Base-by-base conservation (phyloP, 2,888 invertebrate species). In the Dasysyrphus albostriatus region DNA sequence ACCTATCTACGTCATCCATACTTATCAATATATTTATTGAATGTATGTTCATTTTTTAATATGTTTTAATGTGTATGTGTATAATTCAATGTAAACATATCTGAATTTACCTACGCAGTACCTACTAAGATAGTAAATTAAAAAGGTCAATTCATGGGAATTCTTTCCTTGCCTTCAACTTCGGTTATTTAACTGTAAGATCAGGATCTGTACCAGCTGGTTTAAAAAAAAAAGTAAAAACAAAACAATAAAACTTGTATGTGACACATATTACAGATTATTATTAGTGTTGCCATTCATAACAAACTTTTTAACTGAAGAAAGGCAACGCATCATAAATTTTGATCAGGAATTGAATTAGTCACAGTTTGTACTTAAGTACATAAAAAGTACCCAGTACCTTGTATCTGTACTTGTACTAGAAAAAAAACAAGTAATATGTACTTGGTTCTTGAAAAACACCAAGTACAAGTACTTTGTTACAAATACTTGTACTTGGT, bases 151-250 rank as follows among this genome's bases (percentile, higher is more conserved):
- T 44, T n/a, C n/a, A 44, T 44, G 7, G 44, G n/a, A n/a, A 44
- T 44, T 6, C 2, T 44, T 44, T 5, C n/a, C 7, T 44, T 44
- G n/a, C 44, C 44, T 44, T 44, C 44, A 7, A 7, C 44, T 44
- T 44, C n/a, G 7, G n/a, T 47, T 16, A 47, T n/a, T 65, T 49
- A 19, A 24, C 24, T 14, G 14, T 12, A 34, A 1, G 8, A 51
- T 37, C 24, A 47, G 7, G 47, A 69, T 39, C 51, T 51, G 24
- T 39, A 39, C n/a, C 67, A 49, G 49, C 67, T 67, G 49, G 67
- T 67, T 49, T 67, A 7, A 6, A 24, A 34, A 49, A 19, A 3
- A 1, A n/a, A 34, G 1, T 16, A 49, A 12, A 47, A 32, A 32
- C 3, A 63, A 0, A 32, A 32, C 5, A 63, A 0, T 16, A n/a